Evolutionary conservation across 1,140 invertebrate species (phyloP).

Genomic region (Zaprionus davidi): DNA sequence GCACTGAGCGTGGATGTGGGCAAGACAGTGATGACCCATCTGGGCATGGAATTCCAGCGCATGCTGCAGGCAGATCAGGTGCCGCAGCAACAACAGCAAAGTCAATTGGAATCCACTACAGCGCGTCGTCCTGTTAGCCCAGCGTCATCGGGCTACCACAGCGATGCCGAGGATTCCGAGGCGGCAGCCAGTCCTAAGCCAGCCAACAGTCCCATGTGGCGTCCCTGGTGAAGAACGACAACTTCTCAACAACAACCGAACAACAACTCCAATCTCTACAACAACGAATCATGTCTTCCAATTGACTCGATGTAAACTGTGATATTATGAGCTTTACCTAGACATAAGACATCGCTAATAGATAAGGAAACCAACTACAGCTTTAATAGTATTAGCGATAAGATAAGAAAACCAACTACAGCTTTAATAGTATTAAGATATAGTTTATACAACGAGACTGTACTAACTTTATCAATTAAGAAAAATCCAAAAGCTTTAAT

Average conservation of each 20-base stretch:
- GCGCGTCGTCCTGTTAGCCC: constrained; percentile 65
- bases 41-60: constrained; percentile 92
- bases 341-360: constrained; percentile 32
- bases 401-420: constrained; percentile 17
- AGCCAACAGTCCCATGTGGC: constrained; percentile 86
- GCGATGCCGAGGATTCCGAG: constrained; percentile 67
- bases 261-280: constrained; percentile 30
- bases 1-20: constrained; percentile 93
- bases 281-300: constrained; percentile 74
- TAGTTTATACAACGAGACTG: constrained; percentile 20
- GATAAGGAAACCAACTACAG: constrained; percentile 26
- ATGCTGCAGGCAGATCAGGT: constrained; percentile 84
- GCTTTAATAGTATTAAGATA: constrained; percentile 55
- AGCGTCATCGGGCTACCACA: constrained; percentile 80
- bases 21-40: constrained; percentile 93
- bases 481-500: constrained; percentile 67
- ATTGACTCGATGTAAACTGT: constrained; percentile 66
- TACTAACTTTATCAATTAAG: constrained; percentile 47
- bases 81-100: constrained; percentile 43
- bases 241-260: constrained; percentile 17
- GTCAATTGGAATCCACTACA: constrained; percentile 49
- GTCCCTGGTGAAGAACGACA: constrained; percentile 86
- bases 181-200: constrained; percentile 84
- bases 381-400: constrained; percentile 50
- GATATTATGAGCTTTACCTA: constrained; percentile 74